A percentile compares a stretch with the other conserved stretches of the same genome.
These are phyloP conservation scores for Nothobranchius kuhntae DNA, from an alignment of 2,113 vertebrate genomes.

Conservation along the genomic window DNA sequence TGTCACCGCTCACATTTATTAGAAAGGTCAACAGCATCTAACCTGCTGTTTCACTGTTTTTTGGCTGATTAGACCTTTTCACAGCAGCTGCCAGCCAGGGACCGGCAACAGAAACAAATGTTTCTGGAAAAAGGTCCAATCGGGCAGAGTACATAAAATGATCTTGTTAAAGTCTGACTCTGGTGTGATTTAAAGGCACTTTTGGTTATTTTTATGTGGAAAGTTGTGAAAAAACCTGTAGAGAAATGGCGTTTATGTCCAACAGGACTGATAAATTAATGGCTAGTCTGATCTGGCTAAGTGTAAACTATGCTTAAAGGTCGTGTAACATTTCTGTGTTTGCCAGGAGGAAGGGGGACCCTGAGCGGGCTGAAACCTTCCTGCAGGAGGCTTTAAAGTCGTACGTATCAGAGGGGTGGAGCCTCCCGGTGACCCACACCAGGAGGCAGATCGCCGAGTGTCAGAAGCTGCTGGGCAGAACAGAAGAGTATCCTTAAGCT, in stretches of 20 bases:
- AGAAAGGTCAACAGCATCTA: neutral
- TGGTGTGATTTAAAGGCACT: too few relatives aligned
- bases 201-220: too few relatives aligned
- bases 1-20: neutral
- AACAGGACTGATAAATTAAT: too few relatives aligned
- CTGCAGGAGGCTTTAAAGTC: conserved; percentile 91
- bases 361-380: conserved; percentile 88
- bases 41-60: neutral
- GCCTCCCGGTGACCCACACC: conserved; percentile 90
- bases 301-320: neutral
- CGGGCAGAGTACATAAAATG: neutral
- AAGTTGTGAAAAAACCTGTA: too few relatives aligned
- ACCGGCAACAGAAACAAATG: neutral
- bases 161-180: too few relatives aligned
- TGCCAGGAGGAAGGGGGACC: conserved; percentile 89
- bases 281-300: too few relatives aligned
- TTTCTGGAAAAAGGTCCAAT: neutral
- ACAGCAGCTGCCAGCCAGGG: neutral
- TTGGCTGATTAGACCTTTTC: conserved; percentile 6
- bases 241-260: too few relatives aligned
- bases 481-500: conserved; percentile 91
- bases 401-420: conserved; percentile 92
- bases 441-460: conserved; percentile 93
- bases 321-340: conserved; percentile 14
- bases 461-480: conserved; percentile 89